Evolutionary conservation across 2,797 vertebrate species (phyloP), one percentile per base, ranked within the genome.

Genomic region (Enteromius argenteus): DNA sequence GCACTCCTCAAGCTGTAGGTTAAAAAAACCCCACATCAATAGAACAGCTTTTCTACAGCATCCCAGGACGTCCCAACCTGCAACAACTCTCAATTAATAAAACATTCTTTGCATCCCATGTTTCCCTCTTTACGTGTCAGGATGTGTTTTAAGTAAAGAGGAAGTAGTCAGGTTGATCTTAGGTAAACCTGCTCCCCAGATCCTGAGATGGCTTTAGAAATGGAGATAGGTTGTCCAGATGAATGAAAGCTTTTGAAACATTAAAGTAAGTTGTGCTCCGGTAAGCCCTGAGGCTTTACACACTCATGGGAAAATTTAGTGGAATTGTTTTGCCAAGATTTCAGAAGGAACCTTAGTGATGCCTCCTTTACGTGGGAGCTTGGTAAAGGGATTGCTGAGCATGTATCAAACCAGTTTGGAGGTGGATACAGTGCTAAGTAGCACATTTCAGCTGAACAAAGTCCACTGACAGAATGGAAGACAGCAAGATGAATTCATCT

Each of bases 1-100:
- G 89, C 90, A 60, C 74, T 90, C 88, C 90, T 88, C 90, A 91
- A 92, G 91, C 92, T 92, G 91, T 90, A 92, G 90, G 92, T 94
- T 92, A 94, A 93, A 94, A 93, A 42, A 39, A 44, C 2, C 89
- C 89, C 86, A 84, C 85, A 92, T 93, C 92, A 93, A 93, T 75
- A 87, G 89, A 93, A 91, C 91, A 93, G 91, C 87, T 93, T 92
- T 88, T 90, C 85, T 89, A 90, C 85, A 88, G 89, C 87, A 89
- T 89, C 88, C 69, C 71, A 80, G 23, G 86, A 90, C 85, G 91
- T 62, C 27, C 39, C 69, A 83, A 75, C 62, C 30, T 46, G 46
- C 49, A 46, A 84, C 66, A 64, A 67, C 58, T 83, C 67, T 46
- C 4, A 14, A 92, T 94, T 90, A 93, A 95, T 94, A 91, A 94